phyloP scores from a whole-genome alignment of 2,888 invertebrate species.

The Drosophila maculinotata region DNA sequence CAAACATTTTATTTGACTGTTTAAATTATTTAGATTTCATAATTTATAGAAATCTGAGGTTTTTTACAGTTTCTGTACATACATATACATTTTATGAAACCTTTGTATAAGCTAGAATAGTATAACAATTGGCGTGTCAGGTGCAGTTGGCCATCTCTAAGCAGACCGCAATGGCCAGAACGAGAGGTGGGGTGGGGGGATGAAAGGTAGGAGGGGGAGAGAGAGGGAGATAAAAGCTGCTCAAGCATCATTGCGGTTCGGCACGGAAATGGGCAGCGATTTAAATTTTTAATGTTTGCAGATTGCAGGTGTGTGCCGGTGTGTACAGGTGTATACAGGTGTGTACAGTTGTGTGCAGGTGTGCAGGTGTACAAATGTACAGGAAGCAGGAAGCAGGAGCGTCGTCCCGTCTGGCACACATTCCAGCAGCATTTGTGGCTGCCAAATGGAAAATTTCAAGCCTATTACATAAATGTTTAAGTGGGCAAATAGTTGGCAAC shows the following conservation, averaged over 20 bases:
- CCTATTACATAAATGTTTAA: conserved; percentile 79
- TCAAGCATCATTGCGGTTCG: conserved; percentile 62
- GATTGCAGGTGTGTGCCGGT: conserved; percentile 38
- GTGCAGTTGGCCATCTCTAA: conserved; percentile 26
- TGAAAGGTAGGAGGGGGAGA: too few relatives aligned
- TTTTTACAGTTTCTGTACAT: too few relatives aligned
- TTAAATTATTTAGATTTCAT: too few relatives aligned
- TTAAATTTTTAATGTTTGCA: conserved; percentile 67
- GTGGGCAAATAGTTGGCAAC: conserved; percentile 66
- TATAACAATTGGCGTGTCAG: conserved; percentile 12
- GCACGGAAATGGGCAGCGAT: conserved; percentile 56
- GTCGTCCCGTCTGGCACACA: conserved; percentile 39
- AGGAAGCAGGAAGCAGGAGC: conserved; percentile 6
- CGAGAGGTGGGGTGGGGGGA: conserved; percentile 2
- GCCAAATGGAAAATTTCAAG: conserved; percentile 72
- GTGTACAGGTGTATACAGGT: too few relatives aligned
- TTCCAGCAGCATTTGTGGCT: conserved; percentile 62
- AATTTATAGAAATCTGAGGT: too few relatives aligned
- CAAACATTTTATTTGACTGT: too few relatives aligned
- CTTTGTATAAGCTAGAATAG: too few relatives aligned
- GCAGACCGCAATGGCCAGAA: conserved; percentile 17
- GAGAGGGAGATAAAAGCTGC: too few relatives aligned
- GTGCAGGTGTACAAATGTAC: neutral
- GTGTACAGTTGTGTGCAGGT: conserved; percentile 7
- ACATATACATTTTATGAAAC: too few relatives aligned